Evolutionary conservation across 2,888 invertebrate species (phyloP).

Genomic region (Cryptocephalus primarius): DNA sequence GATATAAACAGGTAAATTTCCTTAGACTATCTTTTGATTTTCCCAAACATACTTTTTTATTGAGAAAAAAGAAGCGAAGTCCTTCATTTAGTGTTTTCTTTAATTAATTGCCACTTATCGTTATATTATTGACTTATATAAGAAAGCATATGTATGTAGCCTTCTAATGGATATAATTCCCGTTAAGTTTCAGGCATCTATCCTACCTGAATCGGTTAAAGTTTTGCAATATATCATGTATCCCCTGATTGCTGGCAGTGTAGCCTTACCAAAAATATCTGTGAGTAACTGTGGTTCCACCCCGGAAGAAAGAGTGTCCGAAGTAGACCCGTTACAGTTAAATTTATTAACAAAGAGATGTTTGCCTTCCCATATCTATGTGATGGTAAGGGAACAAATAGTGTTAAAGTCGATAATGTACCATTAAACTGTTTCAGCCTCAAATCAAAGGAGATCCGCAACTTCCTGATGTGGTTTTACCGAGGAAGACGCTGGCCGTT

Average conservation of each 20-base stretch:
- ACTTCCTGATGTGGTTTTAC: conserved; percentile 7
- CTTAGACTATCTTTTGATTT: too few relatives aligned
- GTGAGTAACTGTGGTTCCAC: conserved; percentile 40
- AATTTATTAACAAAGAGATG: conserved; percentile 47
- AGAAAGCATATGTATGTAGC: too few relatives aligned
- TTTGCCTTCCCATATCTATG: conserved; percentile 53
- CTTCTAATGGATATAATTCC: too few relatives aligned
- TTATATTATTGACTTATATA: too few relatives aligned
- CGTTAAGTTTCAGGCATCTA: conserved; percentile 39
- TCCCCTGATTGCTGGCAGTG: conserved; percentile 64
- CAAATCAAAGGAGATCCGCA: conserved; percentile 24
- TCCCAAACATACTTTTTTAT: too few relatives aligned
- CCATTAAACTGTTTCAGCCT: conserved; percentile 19
- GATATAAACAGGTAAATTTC: conserved; percentile 68
- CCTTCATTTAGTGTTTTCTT: too few relatives aligned
- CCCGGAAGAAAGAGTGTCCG: conserved; percentile 24
- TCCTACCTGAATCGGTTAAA: conserved; percentile 50
- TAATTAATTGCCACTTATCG: too few relatives aligned
- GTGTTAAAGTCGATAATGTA: neutral
- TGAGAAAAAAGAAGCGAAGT: too few relatives aligned
- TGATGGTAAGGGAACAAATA: conserved; percentile 42
- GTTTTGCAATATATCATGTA: conserved; percentile 67
- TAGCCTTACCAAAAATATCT: conserved; percentile 54
- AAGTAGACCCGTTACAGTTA: conserved; percentile 40
- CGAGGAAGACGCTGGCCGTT: conserved; percentile 2